phyloP scores from a whole-genome alignment of 1,140 invertebrate species.

The Potamilus streckersoni region DNA sequence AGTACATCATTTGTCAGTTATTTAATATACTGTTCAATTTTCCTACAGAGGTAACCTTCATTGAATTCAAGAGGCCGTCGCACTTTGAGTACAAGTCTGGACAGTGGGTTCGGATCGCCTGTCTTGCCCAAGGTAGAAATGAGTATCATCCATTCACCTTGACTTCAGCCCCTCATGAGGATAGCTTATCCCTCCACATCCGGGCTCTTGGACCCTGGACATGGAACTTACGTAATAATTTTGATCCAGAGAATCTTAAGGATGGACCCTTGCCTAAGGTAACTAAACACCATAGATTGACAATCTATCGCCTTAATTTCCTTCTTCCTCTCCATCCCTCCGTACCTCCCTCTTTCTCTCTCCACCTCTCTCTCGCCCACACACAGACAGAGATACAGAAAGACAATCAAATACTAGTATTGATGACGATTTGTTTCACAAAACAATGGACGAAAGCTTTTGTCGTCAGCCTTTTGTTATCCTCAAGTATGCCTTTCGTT shows the following conservation, averaged over 20 bases:
- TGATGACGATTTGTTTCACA: too few relatives aligned
- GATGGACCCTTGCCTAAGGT: constrained; percentile 83
- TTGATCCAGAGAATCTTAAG: constrained; percentile 94
- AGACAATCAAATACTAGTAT: too few relatives aligned
- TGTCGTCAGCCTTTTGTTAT: too few relatives aligned
- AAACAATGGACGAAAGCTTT: too few relatives aligned
- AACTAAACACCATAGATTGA: neutral
- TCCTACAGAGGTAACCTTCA: constrained; percentile 71
- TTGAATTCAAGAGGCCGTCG: constrained; percentile 82
- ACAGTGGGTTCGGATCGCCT: constrained; percentile 90
- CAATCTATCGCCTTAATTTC: too few relatives aligned
- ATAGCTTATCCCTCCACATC: constrained; percentile 96
- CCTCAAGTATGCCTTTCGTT: too few relatives aligned
- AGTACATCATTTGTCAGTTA: neutral
- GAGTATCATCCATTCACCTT: constrained; percentile 99
- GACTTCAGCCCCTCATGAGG: constrained; percentile 98
- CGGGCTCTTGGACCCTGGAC: constrained; percentile 95
- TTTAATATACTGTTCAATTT: constrained; percentile 7
- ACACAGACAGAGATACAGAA: too few relatives aligned
- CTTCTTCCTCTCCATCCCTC: too few relatives aligned
- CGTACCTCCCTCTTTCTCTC: too few relatives aligned
- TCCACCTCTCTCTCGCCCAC: too few relatives aligned
- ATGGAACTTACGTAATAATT: constrained; percentile 97
- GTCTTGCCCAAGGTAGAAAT: constrained; percentile 89
- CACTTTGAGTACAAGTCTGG: constrained; percentile 96